Conservation (phyloP, 2,888 invertebrate species). For the Ichneumon xanthorius region DNA sequence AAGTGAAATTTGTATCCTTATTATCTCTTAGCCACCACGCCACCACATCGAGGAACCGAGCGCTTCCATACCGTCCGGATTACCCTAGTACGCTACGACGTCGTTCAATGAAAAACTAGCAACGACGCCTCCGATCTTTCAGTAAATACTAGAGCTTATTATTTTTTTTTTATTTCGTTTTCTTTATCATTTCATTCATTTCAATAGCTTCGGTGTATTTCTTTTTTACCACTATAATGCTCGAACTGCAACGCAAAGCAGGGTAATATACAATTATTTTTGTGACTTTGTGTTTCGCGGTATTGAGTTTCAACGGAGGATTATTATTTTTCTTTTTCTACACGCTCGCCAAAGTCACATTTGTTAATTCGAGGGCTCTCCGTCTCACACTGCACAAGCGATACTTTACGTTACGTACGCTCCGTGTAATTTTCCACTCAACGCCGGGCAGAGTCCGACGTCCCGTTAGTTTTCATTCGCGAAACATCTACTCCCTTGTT, state of each 20-base stretch:
- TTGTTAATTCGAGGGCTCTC: constrained; percentile 60
- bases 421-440: constrained; percentile 27
- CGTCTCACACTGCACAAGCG: constrained; percentile 74
- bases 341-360: constrained; percentile 56
- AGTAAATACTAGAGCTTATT: constrained; percentile 79
- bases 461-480: constrained; percentile 10
- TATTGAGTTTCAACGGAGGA: constrained; percentile 47
- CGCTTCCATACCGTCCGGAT: constrained; percentile 51
- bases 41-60: constrained; percentile 38
- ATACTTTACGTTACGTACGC: constrained; percentile 69
- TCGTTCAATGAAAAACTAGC: constrained; percentile 69
- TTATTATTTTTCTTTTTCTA: constrained; percentile 41
- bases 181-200: constrained; percentile 56
- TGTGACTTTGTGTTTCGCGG: constrained; percentile 62
- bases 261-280: constrained; percentile 80
- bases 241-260: constrained; percentile 80
- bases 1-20: constrained; percentile 60
- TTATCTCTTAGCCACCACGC: constrained; percentile 51
- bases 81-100: constrained; percentile 58
- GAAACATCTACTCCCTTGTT: constrained; percentile 13
- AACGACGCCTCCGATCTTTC: constrained; percentile 73
- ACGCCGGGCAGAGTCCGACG: constrained; percentile 6
- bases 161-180: constrained; percentile 67
- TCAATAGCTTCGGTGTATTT: constrained; percentile 65
- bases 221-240: constrained; percentile 73